Base-by-base conservation (phyloP, 2,113 vertebrate species). In the Australoheros scitulus region DNA sequence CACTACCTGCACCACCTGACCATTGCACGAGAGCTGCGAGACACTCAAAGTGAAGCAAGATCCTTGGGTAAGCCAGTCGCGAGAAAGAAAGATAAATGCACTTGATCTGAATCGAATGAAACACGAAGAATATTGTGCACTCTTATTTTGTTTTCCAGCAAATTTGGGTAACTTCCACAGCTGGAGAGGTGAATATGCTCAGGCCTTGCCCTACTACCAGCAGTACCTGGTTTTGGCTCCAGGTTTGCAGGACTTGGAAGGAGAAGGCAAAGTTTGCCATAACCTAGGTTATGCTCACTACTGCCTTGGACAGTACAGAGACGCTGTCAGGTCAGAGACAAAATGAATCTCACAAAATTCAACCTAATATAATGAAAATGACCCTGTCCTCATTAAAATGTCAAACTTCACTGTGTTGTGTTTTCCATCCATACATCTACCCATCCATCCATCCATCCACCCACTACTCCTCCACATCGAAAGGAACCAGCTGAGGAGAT, bases 81-180 rank as follows among this genome's bases (percentile, higher is more conserved):
- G 24, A 56, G 20, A 6, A 6, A 50, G 47, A 6, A 6, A 17
- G 6, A 38, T 72, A 52, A 10, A 57, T 6, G 8, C 22, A 11
- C 2, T 29, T 72, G 47, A 72, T 4, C n/a, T 17, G 2, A 3
- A 56, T 14, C 50, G 10, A 77, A 18, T 20, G 4, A 36, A 10
- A 63, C 13, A 11, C n/a, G 1, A 36, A 55, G 22, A 34, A 17
- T 24, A 55, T 43, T 22, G 13, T n/a, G 1, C 15, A 2, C 29
- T 34, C 3, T 29, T 76, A 29, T 78, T 32, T 55, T 34, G 3
- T 82, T 72, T 77, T 77, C 41, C 89, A 94, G 94, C 96, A 87
- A 99, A 99, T 90, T 86, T 99, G 91, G 98, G 98, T 1, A 99
- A 98, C 92, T 99, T 99, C 95, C 98, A 99, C 89, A 97, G 97